Percentiles rank a stretch among this genome's conserved stretches.
Evolutionary conservation across 2,888 invertebrate genomes (phyloP).

Genomic region (Bedellia somnulentella): DNA sequence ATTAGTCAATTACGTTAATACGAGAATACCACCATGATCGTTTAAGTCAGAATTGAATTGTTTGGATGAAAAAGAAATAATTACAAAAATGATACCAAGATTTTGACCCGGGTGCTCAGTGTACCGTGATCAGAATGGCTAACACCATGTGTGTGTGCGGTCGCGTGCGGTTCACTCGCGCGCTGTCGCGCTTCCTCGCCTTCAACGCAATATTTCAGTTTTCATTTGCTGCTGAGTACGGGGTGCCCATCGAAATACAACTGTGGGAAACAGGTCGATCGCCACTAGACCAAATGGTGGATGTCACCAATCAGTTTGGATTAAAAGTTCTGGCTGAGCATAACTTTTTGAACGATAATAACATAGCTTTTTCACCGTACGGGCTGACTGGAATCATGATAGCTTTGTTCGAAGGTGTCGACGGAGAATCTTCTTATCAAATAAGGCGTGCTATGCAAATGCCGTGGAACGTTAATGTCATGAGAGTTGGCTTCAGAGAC

Average conservation of each 20-base stretch:
- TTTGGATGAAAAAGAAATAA: too few species aligned
- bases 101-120: slow-evolving; percentile 23
- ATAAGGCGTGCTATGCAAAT: slow-evolving; percentile 69
- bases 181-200: not conserved
- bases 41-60: too few species aligned
- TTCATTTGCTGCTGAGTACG: too few species aligned
- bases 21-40: too few species aligned
- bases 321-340: slow-evolving; percentile 70
- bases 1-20: too few species aligned
- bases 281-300: slow-evolving; percentile 76
- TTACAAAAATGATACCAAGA: too few species aligned
- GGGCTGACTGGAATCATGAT: slow-evolving; percentile 79
- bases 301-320: slow-evolving; percentile 75
- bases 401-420: slow-evolving; percentile 77
- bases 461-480: slow-evolving; percentile 72
- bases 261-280: slow-evolving; percentile 45
- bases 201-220: too few species aligned
- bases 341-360: slow-evolving; percentile 73
- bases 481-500: slow-evolving; percentile 79
- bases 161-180: slow-evolving; percentile 20
- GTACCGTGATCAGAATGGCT: slow-evolving; percentile 36
- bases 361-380: slow-evolving; percentile 84
- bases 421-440: slow-evolving; percentile 72
- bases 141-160: slow-evolving; percentile 33
- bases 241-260: slow-evolving; percentile 45